A percentile compares a stretch with the other conserved stretches of the same genome.
These are phyloP conservation scores for Epirrhoe tristata DNA, from an alignment of 2,888 invertebrate genomes.

Conservation along the genomic window DNA sequence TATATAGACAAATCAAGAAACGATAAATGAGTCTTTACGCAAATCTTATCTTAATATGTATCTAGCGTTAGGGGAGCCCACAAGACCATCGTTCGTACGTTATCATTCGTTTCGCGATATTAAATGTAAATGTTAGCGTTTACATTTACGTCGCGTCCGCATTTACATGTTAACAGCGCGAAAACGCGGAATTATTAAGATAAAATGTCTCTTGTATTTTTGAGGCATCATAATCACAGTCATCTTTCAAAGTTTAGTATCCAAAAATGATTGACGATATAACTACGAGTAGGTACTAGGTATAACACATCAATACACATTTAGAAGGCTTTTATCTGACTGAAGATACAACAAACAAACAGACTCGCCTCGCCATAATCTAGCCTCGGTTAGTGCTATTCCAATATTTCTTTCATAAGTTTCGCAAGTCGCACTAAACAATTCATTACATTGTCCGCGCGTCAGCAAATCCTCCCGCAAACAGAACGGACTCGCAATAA, in stretches of 20 bases:
- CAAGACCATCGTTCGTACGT: conserved; percentile 11
- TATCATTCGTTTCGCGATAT: conserved; percentile 20
- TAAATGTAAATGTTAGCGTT: conserved; percentile 27
- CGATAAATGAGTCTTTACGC: conserved; percentile 9
- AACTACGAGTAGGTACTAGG: too few relatives aligned
- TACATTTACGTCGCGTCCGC: conserved; percentile 22
- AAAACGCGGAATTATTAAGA: conserved; percentile 2
- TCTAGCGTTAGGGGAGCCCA: background rate
- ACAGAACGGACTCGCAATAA: conserved; percentile 15
- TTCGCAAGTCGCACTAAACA: background rate
- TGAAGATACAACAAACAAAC: too few relatives aligned
- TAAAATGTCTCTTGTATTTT: background rate
- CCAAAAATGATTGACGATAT: too few relatives aligned
- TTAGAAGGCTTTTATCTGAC: too few relatives aligned
- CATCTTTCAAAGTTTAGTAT: too few relatives aligned
- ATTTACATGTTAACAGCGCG: conserved; percentile 17
- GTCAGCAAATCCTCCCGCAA: conserved; percentile 12
- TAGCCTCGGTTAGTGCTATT: background rate
- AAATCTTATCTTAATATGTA: conserved; percentile 1
- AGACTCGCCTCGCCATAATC: too few relatives aligned
- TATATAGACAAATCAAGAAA: conserved; percentile 3
- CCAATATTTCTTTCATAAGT: background rate
- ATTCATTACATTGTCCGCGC: conserved; percentile 11
- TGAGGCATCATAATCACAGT: background rate
- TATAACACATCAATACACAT: too few relatives aligned